Conservation (phyloP, 2,113 vertebrate genomes). For the Xyrauchen texanus region DNA sequence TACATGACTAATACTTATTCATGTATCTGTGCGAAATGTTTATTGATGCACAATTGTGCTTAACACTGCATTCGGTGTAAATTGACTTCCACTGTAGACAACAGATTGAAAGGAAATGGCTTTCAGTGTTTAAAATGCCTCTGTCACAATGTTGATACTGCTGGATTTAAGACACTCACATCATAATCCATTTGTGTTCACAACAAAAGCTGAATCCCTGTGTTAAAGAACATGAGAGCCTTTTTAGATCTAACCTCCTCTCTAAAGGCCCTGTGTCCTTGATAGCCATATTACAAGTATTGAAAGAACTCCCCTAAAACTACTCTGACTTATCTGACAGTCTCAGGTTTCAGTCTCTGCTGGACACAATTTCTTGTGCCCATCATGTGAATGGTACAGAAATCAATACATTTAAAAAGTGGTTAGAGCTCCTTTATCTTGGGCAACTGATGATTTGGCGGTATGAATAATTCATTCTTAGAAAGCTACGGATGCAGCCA, state of each 20-base stretch:
- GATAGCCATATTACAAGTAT: slow-evolving; percentile 44
- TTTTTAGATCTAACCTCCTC: background rate
- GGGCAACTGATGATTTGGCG: slow-evolving; percentile 83
- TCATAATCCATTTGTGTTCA: slow-evolving; percentile 22
- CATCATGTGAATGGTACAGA: slow-evolving; percentile 72
- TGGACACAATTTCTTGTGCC: slow-evolving; percentile 68
- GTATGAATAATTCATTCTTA: slow-evolving; percentile 89
- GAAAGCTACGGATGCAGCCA: slow-evolving; percentile 77
- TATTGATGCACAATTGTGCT: background rate
- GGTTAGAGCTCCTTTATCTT: slow-evolving; percentile 84
- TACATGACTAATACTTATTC: background rate
- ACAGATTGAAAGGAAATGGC: background rate
- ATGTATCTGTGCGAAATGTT: no score
- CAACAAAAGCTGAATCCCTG: slow-evolving; percentile 22
- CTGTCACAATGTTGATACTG: slow-evolving; percentile 37
- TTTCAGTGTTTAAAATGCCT: slow-evolving; percentile 20
- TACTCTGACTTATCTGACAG: slow-evolving; percentile 59
- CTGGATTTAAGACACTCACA: slow-evolving; percentile 15
- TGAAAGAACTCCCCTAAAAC: slow-evolving; percentile 41
- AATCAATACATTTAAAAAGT: slow-evolving; percentile 85
- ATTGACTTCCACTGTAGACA: background rate
- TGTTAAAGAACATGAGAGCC: slow-evolving; percentile 9
- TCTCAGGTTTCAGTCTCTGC: slow-evolving; percentile 63
- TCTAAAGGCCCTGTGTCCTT: slow-evolving; percentile 52
- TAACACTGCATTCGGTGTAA: background rate